Evolutionary conservation across 2,888 invertebrate genomes (phyloP).

Genomic region (Athalia cordata): DNA sequence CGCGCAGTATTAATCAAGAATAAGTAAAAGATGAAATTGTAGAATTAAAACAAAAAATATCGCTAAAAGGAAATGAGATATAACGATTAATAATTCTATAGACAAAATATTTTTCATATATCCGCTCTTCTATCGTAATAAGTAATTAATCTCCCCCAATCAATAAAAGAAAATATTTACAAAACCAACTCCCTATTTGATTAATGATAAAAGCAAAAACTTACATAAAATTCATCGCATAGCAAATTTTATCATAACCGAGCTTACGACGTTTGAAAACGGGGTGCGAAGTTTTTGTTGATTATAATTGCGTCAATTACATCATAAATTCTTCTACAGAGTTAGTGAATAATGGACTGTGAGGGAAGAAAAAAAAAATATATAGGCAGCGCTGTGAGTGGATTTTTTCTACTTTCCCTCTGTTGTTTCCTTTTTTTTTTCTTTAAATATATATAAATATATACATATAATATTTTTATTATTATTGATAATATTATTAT

Average conservation of each 20-base stretch:
- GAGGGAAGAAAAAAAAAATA: background rate
- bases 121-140: constrained; percentile 1
- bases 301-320: background rate
- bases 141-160: constrained; percentile 6
- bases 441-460: too few species aligned
- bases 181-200: background rate
- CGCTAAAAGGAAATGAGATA: constrained; percentile 16
- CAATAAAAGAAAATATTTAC: background rate
- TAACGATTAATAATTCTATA: constrained; percentile 12
- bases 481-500: too few species aligned
- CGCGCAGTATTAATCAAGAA: constrained; percentile 34
- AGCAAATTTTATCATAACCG: background rate
- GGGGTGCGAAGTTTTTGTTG: background rate
- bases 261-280: constrained; percentile 11
- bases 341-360: background rate
- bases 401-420: constrained; percentile 5
- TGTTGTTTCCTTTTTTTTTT: background rate
- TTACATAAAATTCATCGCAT: too few species aligned
- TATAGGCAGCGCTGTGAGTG: constrained; percentile 24
- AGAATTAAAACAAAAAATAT: background rate
- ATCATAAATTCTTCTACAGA: background rate
- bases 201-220: background rate
- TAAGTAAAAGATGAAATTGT: background rate
- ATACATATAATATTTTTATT: too few species aligned
- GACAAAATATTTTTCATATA: constrained; percentile 37